Evolutionary conservation across 2,113 vertebrate genomes (phyloP).

Genomic region (Labrus mixtus): DNA sequence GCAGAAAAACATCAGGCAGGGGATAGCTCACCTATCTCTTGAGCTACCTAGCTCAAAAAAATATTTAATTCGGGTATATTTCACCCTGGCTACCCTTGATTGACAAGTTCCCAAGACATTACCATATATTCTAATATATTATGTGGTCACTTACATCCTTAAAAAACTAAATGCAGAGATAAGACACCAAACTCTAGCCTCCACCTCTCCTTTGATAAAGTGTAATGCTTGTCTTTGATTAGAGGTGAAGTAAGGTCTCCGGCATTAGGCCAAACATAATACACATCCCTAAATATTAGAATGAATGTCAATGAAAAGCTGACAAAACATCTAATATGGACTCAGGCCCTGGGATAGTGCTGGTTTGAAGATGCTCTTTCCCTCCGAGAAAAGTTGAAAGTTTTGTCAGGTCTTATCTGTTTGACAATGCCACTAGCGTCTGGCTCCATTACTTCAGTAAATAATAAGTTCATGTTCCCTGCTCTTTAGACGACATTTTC

Average conservation of each 20-base stretch:
- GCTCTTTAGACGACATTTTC: constrained; percentile 7
- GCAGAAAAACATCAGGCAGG: no score
- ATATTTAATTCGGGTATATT: no score
- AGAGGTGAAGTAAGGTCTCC: background rate
- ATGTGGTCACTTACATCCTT: no score
- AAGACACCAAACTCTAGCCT: no score
- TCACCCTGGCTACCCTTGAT: no score
- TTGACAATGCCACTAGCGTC: background rate
- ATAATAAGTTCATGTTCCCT: constrained; percentile 7
- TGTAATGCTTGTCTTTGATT: background rate
- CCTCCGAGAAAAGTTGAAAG: background rate
- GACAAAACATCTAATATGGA: background rate
- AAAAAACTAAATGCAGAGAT: no score
- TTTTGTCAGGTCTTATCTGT: background rate
- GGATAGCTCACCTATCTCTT: no score
- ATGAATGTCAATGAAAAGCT: background rate
- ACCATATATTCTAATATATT: no score
- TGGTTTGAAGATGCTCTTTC: background rate
- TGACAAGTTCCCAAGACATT: no score
- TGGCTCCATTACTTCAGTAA: constrained; percentile 8
- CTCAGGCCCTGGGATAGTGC: background rate
- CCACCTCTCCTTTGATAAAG: no score
- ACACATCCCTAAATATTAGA: background rate
- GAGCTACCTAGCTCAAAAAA: no score
- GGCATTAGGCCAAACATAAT: background rate